Evolutionary conservation across 2,113 vertebrate genomes (phyloP).

Genomic region (Esox niger): DNA sequence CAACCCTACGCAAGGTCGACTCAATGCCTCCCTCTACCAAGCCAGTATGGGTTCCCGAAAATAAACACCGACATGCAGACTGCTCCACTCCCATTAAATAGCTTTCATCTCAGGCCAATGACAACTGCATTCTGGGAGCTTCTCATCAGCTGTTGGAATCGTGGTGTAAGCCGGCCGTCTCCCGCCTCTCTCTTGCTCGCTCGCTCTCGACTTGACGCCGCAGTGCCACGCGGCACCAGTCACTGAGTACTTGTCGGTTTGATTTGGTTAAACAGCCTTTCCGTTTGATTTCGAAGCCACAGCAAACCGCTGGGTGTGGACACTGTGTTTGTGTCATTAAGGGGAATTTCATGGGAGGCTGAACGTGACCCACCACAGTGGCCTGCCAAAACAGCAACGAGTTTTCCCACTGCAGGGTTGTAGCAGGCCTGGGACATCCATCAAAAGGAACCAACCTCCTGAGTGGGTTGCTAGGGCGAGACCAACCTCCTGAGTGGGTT

Average conservation of each 20-base stretch:
- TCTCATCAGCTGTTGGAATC: conserved; percentile 70
- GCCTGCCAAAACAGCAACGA: conserved; percentile 32
- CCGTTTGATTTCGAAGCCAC: conserved; percentile 51
- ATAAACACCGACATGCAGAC: conserved; percentile 48
- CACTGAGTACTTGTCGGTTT: conserved; percentile 38
- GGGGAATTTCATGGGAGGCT: conserved; percentile 38
- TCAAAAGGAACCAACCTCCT: conserved; percentile 11
- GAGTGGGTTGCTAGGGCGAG: not conserved
- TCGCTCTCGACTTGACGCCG: conserved; percentile 35
- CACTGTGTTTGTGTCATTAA: conserved; percentile 49
- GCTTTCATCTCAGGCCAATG: conserved; percentile 71
- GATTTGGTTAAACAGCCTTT: conserved; percentile 58
- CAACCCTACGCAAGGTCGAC: conserved; percentile 14
- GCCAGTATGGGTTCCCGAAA: no score
- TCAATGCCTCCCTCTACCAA: conserved; percentile 2
- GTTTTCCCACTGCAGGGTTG: no score
- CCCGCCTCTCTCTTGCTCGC: conserved; percentile 3
- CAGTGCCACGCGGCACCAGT: conserved; percentile 47
- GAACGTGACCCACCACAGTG: not conserved
- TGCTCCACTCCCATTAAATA: conserved; percentile 17
- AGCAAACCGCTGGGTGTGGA: conserved; percentile 50
- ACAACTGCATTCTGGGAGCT: conserved; percentile 56
- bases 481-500: conserved; percentile 31
- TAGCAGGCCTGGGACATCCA: conserved; percentile 19
- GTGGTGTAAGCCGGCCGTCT: conserved; percentile 50